Evolutionary conservation across 1,140 invertebrate species (phyloP), one percentile per base, ranked within the genome.

Genomic region (Zaprionus tsacasi): DNA sequence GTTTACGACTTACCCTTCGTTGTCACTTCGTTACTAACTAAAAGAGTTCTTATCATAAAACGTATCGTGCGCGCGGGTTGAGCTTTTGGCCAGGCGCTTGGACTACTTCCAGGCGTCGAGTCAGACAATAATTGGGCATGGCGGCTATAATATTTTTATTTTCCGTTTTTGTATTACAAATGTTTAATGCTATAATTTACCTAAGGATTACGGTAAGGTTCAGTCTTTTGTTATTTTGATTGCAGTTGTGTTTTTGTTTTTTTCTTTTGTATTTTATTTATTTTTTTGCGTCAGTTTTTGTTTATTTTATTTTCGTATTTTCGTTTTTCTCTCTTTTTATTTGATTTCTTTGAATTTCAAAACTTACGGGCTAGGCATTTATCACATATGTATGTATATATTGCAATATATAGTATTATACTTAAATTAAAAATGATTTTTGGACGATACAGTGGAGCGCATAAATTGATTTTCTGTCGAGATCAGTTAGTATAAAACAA

Each of bases 401-500:
- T 78, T 60, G 36, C 70, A 61, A 70, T 68, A 58, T 75, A 70
- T 72, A 73, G 21, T 82, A 85, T 75, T 79, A 81, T 58, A 85
- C 81, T 87, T 80, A 78, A 88, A 82, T 72, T 88, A 83, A 88
- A 76, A 79, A 89, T 88, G 74, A 85, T 60, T 59, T 82, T 76
- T 70, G 78, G 85, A 88, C 83, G 78, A 89, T 87, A 87, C 83
- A 88, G 72, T 79, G 76, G 69, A 82, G 78, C 83, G 79, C 83
- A 88, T 70, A 58, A 57, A 69, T 45, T 45, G 17, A 59, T 55
- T 33, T 61, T 30, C 6, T 30, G 45, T 60, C 33, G 78, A 63
- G 71, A 76, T 38, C 27, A 55, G 81, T 85, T 85, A 85, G 82
- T 85, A 78, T 70, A 85, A 85, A 85, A 77, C 48, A 85, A 85